Evolutionary conservation across 2,797 vertebrate species (phyloP).

Genomic region (Brachyrhaphis roseni): DNA sequence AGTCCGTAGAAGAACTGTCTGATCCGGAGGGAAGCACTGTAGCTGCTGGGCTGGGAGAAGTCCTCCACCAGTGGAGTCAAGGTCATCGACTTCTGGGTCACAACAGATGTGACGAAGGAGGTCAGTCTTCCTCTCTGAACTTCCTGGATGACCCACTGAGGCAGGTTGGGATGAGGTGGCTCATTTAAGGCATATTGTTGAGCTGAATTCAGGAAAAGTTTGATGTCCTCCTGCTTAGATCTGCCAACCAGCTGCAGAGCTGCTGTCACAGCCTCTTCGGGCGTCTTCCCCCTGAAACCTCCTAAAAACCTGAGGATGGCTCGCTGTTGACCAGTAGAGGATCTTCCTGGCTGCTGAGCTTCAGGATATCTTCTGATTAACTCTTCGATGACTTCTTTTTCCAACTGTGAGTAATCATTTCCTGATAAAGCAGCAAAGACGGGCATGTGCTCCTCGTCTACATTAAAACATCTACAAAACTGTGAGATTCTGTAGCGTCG

Average conservation of each 20-base stretch:
- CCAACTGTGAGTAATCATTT: slow-evolving; percentile 12
- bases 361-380: background rate
- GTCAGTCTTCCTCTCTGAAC: background rate
- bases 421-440: slow-evolving; percentile 16
- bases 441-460: background rate
- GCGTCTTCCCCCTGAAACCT: background rate
- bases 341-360: background rate
- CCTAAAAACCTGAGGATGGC: background rate
- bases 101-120: background rate
- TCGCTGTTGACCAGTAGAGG: background rate
- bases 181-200: background rate
- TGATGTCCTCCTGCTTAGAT: accelerated
- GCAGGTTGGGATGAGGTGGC: background rate
- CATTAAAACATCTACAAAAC: background rate
- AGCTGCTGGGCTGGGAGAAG: slow-evolving; percentile 9
- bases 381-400: background rate
- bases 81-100: background rate
- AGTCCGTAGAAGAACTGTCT: slow-evolving; percentile 8
- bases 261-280: background rate
- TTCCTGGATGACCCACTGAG: accelerated
- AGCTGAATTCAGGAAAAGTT: background rate
- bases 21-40: background rate
- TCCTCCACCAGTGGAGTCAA: slow-evolving; percentile 3
- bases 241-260: background rate
- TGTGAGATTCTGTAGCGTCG: background rate